These are phyloP conservation scores for Arrhamphus sclerolepis DNA, from an alignment of 2,797 vertebrate genomes.

Conservation along the genomic window DNA sequence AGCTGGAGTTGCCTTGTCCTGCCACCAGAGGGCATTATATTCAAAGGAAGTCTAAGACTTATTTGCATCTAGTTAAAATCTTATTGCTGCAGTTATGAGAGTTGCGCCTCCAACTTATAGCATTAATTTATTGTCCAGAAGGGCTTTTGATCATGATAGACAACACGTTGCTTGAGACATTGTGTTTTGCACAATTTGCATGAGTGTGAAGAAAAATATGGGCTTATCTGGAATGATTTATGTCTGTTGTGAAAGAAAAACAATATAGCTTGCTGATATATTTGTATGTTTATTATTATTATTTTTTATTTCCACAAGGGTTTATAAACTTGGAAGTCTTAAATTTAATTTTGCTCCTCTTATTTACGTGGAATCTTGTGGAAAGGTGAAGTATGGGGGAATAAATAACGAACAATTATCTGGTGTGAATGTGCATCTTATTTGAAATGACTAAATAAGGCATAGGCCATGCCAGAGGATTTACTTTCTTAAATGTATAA, in stretches of 20 bases:
- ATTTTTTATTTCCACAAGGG: not conserved
- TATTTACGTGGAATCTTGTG: not conserved
- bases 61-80: not conserved
- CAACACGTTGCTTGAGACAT: not conserved
- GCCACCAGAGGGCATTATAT: constrained; percentile 64
- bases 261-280: not conserved
- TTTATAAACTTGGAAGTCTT: constrained; percentile 1
- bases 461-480: not conserved
- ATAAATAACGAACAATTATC: not conserved
- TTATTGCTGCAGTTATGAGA: not conserved
- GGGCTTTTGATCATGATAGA: no score
- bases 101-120: not conserved
- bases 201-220: not conserved
- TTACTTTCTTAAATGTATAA: not conserved
- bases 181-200: not conserved
- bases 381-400: not conserved
- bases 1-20: constrained; percentile 4
- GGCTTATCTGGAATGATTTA: not conserved
- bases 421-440: not conserved
- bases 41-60: constrained; percentile 31
- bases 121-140: no score
- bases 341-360: not conserved
- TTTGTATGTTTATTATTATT: not conserved
- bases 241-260: not conserved
- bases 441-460: not conserved